Percentiles rank a stretch among this genome's conserved stretches.
Conservation (phyloP, 2,797 vertebrate species). For the Tokudaia tokunoshimensis region DNA sequence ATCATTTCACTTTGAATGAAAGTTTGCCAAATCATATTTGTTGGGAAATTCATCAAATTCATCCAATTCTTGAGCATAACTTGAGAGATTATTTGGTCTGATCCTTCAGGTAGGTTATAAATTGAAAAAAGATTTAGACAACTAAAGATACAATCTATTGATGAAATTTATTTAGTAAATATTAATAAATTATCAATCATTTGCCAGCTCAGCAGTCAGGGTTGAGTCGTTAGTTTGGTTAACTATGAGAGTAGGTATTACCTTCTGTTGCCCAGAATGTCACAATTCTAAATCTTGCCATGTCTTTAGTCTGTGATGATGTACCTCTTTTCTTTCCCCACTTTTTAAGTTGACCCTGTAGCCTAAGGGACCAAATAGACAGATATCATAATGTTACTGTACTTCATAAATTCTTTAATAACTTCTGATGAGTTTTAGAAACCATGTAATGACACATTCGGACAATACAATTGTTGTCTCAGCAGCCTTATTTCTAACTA, state of each 20-base stretch:
- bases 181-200: background rate
- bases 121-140: background rate
- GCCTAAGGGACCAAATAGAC: background rate
- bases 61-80: background rate
- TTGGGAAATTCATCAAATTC: constrained; percentile 45
- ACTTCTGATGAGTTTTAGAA: background rate
- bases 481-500: background rate
- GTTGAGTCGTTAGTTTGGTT: background rate
- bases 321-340: background rate
- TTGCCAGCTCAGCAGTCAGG: background rate
- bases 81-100: constrained; percentile 26
- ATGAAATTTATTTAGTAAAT: constrained; percentile 8
- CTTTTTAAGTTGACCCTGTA: background rate
- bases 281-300: background rate
- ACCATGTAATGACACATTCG: background rate
- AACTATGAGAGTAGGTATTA: background rate
- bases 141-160: background rate
- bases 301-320: background rate
- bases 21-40: constrained; percentile 20
- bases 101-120: background rate
- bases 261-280: background rate
- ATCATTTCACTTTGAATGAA: constrained; percentile 20
- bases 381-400: background rate
- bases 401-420: background rate
- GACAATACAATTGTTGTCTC: background rate